A percentile compares a stretch with the other conserved stretches of the same genome.
phyloP scores from a whole-genome alignment of 1,140 invertebrate genomes.

The Palaemon carinicauda region DNA sequence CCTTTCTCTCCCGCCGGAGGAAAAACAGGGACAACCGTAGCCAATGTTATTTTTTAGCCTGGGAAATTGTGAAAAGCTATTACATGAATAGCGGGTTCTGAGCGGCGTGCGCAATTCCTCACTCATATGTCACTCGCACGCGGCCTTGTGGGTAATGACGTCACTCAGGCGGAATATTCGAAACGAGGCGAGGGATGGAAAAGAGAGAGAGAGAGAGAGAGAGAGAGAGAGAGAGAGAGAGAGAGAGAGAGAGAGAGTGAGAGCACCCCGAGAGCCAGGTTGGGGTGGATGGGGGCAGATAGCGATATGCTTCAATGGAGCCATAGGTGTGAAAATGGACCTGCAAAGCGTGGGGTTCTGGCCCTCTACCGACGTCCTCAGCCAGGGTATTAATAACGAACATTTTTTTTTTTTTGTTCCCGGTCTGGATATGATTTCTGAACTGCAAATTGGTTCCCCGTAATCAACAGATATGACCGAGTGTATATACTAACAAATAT shows the following conservation, averaged over 20 bases:
- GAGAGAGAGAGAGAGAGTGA: too few relatives aligned
- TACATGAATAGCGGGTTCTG: constrained; percentile 22
- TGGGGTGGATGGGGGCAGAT: too few relatives aligned
- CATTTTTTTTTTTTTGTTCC: neutral
- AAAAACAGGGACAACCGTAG: constrained; percentile 36
- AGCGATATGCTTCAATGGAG: too few relatives aligned
- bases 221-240: neutral
- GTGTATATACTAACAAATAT: too few relatives aligned
- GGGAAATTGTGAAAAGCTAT: constrained; percentile 35
- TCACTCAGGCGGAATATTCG: constrained; percentile 48
- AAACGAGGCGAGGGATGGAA: too few relatives aligned
- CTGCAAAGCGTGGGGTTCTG: too few relatives aligned
- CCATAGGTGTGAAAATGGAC: too few relatives aligned
- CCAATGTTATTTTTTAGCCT: constrained; percentile 46
- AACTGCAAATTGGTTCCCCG: neutral
- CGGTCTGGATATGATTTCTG: too few relatives aligned
- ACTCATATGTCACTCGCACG: constrained; percentile 49
- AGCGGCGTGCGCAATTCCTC: constrained; percentile 40
- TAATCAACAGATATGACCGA: too few relatives aligned
- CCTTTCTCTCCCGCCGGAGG: neutral
- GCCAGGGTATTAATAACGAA: neutral
- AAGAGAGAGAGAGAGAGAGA: constrained; percentile 5
- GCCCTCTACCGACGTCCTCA: too few relatives aligned
- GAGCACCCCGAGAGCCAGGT: too few relatives aligned
- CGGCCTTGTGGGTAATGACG: constrained; percentile 53